Percentiles rank a stretch among this genome's conserved stretches.
These are phyloP conservation scores for Anneissia japonica DNA, from an alignment of 35 echinoderm and acorn worm species.

Conservation along the genomic window DNA sequence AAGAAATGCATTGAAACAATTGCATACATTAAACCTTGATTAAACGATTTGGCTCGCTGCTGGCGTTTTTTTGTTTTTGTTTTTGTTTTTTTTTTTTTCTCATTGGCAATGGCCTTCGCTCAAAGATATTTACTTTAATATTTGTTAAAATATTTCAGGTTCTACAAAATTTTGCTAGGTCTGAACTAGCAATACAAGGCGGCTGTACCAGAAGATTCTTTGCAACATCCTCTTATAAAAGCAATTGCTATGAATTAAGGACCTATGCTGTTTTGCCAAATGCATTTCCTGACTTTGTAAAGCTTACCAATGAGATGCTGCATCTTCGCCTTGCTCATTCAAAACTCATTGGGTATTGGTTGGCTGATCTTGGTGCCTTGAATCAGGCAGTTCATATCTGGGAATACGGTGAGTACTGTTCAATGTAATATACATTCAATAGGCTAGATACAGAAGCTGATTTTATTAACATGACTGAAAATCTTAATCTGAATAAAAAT, in stretches of 20 bases:
- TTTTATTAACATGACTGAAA: too few relatives aligned
- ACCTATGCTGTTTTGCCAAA: slow-evolving; percentile 66
- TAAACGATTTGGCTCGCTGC: too few relatives aligned
- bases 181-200: neutral
- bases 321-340: slow-evolving; percentile 55
- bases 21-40: too few relatives aligned
- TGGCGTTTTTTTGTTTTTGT: too few relatives aligned
- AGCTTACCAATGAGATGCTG: slow-evolving; percentile 67
- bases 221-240: neutral
- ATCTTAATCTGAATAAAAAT: too few relatives aligned
- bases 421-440: too few relatives aligned
- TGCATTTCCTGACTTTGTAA: slow-evolving; percentile 37
- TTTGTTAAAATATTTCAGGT: too few relatives aligned
- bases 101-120: too few relatives aligned
- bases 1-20: too few relatives aligned
- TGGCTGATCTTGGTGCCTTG: slow-evolving; percentile 67
- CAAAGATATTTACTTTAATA: too few relatives aligned
- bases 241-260: slow-evolving; percentile 66
- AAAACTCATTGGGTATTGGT: slow-evolving; percentile 76
- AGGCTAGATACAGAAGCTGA: too few relatives aligned
- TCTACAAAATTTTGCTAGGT: neutral
- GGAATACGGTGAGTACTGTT: slow-evolving; percentile 97
- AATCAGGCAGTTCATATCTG: slow-evolving; percentile 82
- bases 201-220: neutral
- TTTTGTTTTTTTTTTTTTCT: too few relatives aligned